phyloP scores from a whole-genome alignment of 2,113 vertebrate genomes.

The Cynocephalus volans region DNA sequence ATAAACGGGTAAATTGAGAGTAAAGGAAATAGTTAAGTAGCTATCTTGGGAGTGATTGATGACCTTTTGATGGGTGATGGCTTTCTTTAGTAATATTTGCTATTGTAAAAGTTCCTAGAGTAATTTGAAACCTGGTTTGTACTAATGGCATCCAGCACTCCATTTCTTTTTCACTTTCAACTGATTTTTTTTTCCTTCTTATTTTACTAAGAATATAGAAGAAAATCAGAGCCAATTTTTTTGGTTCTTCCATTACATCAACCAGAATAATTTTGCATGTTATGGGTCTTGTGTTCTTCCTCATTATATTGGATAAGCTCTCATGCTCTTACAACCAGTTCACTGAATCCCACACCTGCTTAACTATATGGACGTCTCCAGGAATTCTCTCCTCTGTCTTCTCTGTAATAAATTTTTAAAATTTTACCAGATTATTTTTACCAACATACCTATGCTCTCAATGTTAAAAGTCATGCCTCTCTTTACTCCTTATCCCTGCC shows the following conservation, averaged over 20 bases:
- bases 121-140: conserved; percentile 1
- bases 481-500: background rate
- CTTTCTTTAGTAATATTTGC: conserved; percentile 2
- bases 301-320: background rate
- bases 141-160: background rate
- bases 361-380: background rate
- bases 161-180: background rate
- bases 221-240: background rate
- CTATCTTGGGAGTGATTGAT: conserved; percentile 13
- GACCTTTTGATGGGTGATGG: background rate
- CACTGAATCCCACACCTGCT: background rate
- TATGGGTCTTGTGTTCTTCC: background rate
- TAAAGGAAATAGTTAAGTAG: conserved; percentile 21
- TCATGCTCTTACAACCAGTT: background rate
- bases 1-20: background rate
- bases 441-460: background rate
- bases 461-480: background rate
- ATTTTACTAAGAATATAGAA: background rate
- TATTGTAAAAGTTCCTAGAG: background rate
- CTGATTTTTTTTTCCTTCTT: background rate
- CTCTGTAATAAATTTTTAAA: conserved; percentile 1
- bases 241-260: background rate
- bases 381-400: background rate
- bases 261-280: background rate
- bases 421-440: background rate